phyloP scores from a whole-genome alignment of 1,140 invertebrate species.

The Belonocnema kinseyi region DNA sequence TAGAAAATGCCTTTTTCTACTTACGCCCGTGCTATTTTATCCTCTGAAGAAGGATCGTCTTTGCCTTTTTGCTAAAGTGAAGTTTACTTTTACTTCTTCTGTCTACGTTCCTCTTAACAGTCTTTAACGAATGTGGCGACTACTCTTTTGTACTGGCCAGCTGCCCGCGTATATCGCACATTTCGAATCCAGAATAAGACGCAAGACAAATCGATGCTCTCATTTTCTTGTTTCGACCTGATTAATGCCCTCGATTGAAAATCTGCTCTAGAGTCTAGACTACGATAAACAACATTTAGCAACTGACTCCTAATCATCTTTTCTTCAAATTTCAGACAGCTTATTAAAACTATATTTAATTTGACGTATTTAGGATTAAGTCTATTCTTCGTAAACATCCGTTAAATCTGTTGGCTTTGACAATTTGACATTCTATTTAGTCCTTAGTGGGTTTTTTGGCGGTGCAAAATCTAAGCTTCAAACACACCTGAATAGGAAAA shows the following conservation, averaged over 20 bases:
- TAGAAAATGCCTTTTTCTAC: constrained; percentile 39
- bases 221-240: constrained; percentile 28
- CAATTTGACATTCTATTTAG: too few species aligned
- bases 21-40: constrained; percentile 49
- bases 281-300: too few species aligned
- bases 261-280: background rate
- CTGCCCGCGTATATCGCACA: constrained; percentile 40
- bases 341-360: too few species aligned
- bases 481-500: constrained; percentile 16
- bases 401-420: too few species aligned
- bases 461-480: constrained; percentile 6
- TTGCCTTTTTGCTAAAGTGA: constrained; percentile 26
- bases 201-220: constrained; percentile 38
- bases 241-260: background rate
- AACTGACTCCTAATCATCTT: too few species aligned
- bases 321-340: too few species aligned
- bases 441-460: background rate
- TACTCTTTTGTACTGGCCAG: constrained; percentile 44
- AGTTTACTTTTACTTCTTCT: background rate
- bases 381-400: too few species aligned
- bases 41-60: background rate
- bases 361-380: too few species aligned
- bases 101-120: background rate
- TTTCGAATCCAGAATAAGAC: constrained; percentile 31
- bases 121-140: constrained; percentile 38